These are phyloP conservation scores for Cassiopea andromeda DNA, from an alignment of 30 jellyfish, hydroid and myxozoan genomes.

Conservation along the genomic window DNA sequence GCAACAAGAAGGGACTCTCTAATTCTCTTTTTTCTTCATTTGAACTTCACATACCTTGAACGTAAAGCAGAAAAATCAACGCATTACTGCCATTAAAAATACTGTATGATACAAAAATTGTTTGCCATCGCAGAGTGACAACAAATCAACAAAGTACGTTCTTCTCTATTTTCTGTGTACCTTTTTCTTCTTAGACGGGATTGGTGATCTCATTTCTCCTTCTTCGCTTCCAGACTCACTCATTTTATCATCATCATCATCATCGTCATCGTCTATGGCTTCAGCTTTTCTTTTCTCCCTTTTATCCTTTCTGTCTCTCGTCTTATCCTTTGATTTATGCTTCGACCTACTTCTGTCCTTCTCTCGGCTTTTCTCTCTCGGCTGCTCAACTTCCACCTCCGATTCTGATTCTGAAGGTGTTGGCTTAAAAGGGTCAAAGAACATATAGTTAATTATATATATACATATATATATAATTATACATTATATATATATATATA, in stretches of 20 bases:
- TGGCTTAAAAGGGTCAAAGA: conserved; percentile 28
- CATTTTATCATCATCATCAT: conserved; percentile 14
- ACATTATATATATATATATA: too few relatives aligned
- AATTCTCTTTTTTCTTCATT: neutral
- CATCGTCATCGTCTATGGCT: conserved; percentile 4
- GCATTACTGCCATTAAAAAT: neutral
- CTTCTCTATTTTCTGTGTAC: conserved; percentile 54
- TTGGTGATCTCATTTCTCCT: conserved; percentile 79
- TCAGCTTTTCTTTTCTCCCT: conserved; percentile 22
- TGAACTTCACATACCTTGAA: conserved; percentile 27
- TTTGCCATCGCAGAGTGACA: neutral
- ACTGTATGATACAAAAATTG: neutral
- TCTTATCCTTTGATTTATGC: conserved; percentile 56
- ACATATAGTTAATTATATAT: too few relatives aligned
- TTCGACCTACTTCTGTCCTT: conserved; percentile 72
- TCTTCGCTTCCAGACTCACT: conserved; percentile 86
- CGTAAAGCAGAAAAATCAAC: neutral
- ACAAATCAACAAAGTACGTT: neutral
- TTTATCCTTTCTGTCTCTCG: conserved; percentile 61
- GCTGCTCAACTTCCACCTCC: conserved; percentile 64
- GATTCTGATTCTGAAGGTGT: conserved; percentile 78
- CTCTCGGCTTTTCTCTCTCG: conserved; percentile 71
- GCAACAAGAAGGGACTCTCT: neutral
- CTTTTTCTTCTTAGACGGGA: conserved; percentile 73
- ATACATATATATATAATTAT: too few relatives aligned